Conservation (phyloP, 2,797 vertebrate species). For the Urophycis tenuis region DNA sequence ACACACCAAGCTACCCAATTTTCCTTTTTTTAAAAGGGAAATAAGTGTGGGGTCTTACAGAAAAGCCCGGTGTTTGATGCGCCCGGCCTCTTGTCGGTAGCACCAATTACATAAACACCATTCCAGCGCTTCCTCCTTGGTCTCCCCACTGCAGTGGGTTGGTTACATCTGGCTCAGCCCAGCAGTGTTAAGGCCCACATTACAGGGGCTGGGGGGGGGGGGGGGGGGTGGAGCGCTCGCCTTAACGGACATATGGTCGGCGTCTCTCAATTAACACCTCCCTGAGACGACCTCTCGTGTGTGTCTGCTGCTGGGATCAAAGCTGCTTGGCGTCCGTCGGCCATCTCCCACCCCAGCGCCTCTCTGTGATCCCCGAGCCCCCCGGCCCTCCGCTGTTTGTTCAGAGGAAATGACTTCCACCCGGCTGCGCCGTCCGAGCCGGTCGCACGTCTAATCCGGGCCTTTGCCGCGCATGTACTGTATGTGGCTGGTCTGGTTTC, state of each 20-base stretch:
- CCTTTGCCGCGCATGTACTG: neutral
- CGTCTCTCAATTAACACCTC: conserved; percentile 59
- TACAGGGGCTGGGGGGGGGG: neutral
- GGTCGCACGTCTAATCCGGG: conserved; percentile 41
- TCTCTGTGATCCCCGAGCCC: conserved; percentile 45
- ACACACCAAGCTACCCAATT: neutral
- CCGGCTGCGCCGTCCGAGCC: conserved; percentile 48
- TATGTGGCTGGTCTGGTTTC: neutral
- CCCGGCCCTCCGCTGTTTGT: conserved; percentile 49
- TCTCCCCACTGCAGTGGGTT: conserved; percentile 13
- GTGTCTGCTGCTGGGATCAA: conserved; percentile 63
- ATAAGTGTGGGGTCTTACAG: neutral
- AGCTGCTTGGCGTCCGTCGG: conserved; percentile 39
- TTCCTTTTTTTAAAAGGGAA: neutral
- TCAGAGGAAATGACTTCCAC: conserved; percentile 64
- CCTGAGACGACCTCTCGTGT: conserved; percentile 51
- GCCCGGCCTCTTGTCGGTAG: conserved; percentile 24
- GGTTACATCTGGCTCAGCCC: conserved; percentile 50
- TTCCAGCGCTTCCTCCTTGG: conserved; percentile 31
- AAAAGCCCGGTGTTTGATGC: conserved; percentile 36
- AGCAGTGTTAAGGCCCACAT: conserved; percentile 1
- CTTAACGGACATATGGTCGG: conserved; percentile 50
- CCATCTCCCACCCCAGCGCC: conserved; percentile 36
- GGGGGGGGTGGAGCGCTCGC: too few species aligned
- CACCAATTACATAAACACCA: conserved; percentile 20